Conservation (phyloP, 2,113 vertebrate species). For the Sinocyclocheilus grahami region DNA sequence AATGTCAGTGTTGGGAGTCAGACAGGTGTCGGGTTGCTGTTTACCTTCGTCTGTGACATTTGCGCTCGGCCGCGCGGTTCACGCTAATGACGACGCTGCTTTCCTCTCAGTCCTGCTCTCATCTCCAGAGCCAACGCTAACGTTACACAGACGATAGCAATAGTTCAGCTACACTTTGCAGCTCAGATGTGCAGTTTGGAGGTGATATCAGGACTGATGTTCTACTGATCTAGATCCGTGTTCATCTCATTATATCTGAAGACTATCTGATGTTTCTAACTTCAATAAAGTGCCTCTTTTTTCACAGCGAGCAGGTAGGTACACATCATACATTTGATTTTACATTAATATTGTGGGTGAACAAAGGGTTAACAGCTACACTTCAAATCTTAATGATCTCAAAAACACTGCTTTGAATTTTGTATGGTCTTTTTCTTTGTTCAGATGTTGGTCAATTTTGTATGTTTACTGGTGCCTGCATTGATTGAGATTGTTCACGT, state of each 20-base stretch:
- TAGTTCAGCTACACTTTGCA: neutral
- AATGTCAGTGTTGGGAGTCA: constrained; percentile 32
- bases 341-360: neutral
- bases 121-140: neutral
- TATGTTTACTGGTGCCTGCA: constrained; percentile 5
- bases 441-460: neutral
- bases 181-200: constrained; percentile 19
- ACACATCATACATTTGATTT: constrained; percentile 48
- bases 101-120: constrained; percentile 56
- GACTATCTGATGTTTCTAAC: constrained; percentile 20
- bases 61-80: constrained; percentile 36
- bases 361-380: neutral
- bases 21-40: constrained; percentile 21
- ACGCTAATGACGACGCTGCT: constrained; percentile 37
- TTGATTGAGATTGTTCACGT: neutral
- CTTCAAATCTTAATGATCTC: neutral
- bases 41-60: constrained; percentile 55
- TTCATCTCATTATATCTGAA: constrained; percentile 15
- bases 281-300: constrained; percentile 55
- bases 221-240: neutral
- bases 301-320: constrained; percentile 75
- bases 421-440: neutral
- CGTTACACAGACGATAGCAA: neutral
- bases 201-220: constrained; percentile 53
- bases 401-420: neutral